Evolutionary conservation across 2,797 vertebrate species (phyloP), one percentile per base, ranked within the genome.

Genomic region (Bradypus variegatus): DNA sequence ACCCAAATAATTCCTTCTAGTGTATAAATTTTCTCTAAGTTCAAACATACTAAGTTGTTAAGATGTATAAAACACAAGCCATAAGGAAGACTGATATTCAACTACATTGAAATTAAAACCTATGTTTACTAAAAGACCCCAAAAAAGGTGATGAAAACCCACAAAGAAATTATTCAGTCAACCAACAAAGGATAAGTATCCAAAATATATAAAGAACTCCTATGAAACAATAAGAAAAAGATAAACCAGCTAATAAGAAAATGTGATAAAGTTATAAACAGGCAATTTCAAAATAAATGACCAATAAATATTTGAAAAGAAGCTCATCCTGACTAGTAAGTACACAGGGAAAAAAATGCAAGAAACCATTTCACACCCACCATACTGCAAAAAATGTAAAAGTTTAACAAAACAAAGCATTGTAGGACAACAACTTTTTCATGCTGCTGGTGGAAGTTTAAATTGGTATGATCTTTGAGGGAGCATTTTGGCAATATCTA

Each of bases 51-150:
- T 64, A 73, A 31, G 31, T 73, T 76, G 33, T 84, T 87, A 90
- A 87, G 45, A 81, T 78, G 9, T 11, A 77, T 29, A 92, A 87
- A 64, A 60, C n/a, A 67, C 62, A 91, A 80, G 67, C 36, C 21
- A 84, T 45, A 85, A 85, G 85, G 33, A 31, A 75, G 36, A 90
- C 58, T 53, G 25, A 53, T 70, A 45, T 45, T 78, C 69, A 86
- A 90, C 13, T 62, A 87, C 38, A 70, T 60, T 76, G 88, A 93
- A 67, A 86, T 13, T 86, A 79, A 90, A 92, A 81, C 3, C 41
- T 12, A 64, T 45, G 38, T 91, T 89, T 94, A 92, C 25, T 87
- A 72, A 85, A 83, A 85, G 53, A 73, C 27, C 86, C n/a, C 69
- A n/a, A 81, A 73, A 76, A 72, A 73, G 7, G 31, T 80, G 33